Percentiles rank a stretch among this genome's conserved stretches.
Conservation (phyloP, 1,140 invertebrate genomes). For the Spodoptera frugiperda region DNA sequence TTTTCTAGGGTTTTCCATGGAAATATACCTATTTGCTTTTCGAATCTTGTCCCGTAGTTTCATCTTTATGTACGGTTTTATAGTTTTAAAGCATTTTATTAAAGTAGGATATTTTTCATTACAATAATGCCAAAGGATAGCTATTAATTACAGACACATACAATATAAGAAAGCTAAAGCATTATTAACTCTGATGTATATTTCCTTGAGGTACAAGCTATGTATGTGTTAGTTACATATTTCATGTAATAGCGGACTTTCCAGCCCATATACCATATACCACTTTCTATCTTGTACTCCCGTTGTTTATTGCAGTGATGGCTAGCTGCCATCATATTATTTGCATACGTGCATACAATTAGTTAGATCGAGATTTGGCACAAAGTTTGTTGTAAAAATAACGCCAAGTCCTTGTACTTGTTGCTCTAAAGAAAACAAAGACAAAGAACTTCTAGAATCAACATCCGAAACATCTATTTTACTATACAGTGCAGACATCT, state of each 20-base stretch:
- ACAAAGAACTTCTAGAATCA: neutral
- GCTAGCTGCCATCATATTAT: slow-evolving; percentile 18
- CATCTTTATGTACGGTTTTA: no score
- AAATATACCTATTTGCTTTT: neutral
- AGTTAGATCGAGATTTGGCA: slow-evolving; percentile 12
- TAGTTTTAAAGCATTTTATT: no score
- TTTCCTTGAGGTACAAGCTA: no score
- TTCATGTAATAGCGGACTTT: slow-evolving; percentile 3
- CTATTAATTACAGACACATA: neutral
- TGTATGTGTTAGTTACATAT: neutral
- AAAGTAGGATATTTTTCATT: no score
- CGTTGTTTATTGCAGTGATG: neutral
- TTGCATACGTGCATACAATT: neutral
- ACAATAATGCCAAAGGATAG: no score
- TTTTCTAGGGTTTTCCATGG: neutral
- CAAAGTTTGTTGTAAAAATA: slow-evolving; percentile 14
- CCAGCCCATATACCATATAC: neutral
- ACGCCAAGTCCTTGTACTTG: slow-evolving; percentile 24
- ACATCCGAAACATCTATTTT: neutral
- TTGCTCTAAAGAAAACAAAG: slow-evolving; percentile 18
- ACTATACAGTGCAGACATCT: neutral
- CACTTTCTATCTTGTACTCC: neutral
- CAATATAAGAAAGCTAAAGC: no score
- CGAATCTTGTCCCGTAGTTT: no score
- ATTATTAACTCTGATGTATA: no score